Evolutionary conservation across 2,113 vertebrate species (phyloP).

Genomic region (Polypterus senegalus): DNA sequence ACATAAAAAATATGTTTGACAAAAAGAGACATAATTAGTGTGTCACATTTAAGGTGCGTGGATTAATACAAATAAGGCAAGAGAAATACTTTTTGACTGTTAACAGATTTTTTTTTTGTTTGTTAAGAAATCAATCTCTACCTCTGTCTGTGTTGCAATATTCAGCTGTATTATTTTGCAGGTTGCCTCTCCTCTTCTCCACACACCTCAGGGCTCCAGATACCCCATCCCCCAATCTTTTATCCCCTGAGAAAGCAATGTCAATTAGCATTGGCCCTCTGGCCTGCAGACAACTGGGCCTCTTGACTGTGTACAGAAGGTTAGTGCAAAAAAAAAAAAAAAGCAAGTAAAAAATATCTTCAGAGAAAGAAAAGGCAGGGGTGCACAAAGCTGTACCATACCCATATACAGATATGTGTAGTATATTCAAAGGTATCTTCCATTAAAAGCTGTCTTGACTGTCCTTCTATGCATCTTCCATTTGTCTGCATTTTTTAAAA

Average conservation of each 20-base stretch:
- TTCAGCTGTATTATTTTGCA: constrained; percentile 17
- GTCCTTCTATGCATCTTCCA: constrained; percentile 23
- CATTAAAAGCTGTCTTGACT: constrained; percentile 24
- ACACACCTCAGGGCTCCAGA: constrained; percentile 16
- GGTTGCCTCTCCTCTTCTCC: constrained; percentile 15
- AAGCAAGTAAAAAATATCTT: constrained; percentile 15
- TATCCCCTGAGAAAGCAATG: constrained; percentile 13
- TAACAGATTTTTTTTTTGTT: too few relatives aligned
- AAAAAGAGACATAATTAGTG: too few relatives aligned
- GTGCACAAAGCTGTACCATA: constrained; percentile 35
- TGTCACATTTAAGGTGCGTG: too few relatives aligned
- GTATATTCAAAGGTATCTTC: constrained; percentile 14
- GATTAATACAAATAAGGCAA: too few relatives aligned
- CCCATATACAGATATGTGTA: constrained; percentile 25
- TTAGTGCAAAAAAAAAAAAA: constrained; percentile 13
- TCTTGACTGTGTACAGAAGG: constrained; percentile 10
- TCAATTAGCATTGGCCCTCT: constrained; percentile 26
- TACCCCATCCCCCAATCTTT: constrained; percentile 5
- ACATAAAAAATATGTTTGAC: too few relatives aligned
- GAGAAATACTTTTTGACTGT: too few relatives aligned
- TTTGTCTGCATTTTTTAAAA: constrained; percentile 20
- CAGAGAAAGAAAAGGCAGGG: constrained; percentile 19
- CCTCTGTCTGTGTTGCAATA: constrained; percentile 24
- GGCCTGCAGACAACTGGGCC: constrained; percentile 15
- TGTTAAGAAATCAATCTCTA: constrained; percentile 1